phyloP scores from a whole-genome alignment of 2,797 vertebrate genomes.

The Hirundo rustica region DNA sequence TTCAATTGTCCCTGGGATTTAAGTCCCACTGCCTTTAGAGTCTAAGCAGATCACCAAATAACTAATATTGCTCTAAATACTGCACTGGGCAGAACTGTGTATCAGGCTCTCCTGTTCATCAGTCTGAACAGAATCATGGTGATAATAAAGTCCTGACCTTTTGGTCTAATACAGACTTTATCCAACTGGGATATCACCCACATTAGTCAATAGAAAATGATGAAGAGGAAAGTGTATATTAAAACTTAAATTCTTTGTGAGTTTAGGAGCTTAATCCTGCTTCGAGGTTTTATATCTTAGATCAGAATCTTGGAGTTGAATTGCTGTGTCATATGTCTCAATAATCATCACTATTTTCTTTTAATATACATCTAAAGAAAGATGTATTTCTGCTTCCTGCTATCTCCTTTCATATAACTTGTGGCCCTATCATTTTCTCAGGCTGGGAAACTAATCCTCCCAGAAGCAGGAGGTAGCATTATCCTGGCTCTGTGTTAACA shows the following conservation, averaged over 20 bases:
- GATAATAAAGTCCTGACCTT: neutral
- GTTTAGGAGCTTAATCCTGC: neutral
- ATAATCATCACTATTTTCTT: neutral
- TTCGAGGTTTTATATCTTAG: neutral
- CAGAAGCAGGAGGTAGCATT: neutral
- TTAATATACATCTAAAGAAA: neutral
- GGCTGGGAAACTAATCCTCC: neutral
- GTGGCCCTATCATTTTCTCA: neutral
- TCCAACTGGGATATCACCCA: neutral
- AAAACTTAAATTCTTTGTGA: neutral
- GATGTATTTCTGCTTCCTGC: neutral
- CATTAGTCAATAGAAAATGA: neutral
- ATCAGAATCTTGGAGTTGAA: neutral
- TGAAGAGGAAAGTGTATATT: neutral
- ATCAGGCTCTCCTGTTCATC: neutral
- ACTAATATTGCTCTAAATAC: neutral
- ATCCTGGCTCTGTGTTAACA: neutral
- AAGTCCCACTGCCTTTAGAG: neutral
- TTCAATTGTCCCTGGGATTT: constrained; percentile 73
- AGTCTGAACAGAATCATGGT: neutral
- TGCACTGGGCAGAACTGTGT: neutral
- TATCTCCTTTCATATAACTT: neutral
- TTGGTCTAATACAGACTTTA: neutral
- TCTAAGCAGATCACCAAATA: neutral
- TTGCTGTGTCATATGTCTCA: neutral